Evolutionary conservation across 1,140 invertebrate species (phyloP), one percentile per base, ranked within the genome.

Genomic region (Drosophila nigromelanica): DNA sequence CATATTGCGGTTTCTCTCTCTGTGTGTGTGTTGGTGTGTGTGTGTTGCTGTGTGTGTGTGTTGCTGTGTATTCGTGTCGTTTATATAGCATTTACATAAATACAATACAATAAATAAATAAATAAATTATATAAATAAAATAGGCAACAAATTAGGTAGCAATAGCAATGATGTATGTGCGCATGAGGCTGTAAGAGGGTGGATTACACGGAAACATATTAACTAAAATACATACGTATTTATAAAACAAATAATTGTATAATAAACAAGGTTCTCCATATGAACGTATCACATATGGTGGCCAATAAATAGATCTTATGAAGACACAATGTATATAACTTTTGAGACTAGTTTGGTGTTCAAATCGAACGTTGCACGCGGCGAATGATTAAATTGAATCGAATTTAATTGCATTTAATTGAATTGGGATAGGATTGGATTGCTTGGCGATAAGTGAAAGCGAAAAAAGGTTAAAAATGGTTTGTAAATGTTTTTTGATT

Each of bases 111-210:
- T 73, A 73, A 89, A 89, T 89, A 87, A 85, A 85, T 85, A 85
- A 86, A 76, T 87, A 83, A 89, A 67, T 70, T 60, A 79, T 70
- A 76, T 83, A 76, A 76, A 86, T 86, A 64, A 82, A 89, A 71
- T 79, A 77, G 76, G 79, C 83, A 87, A 87, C 78, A 89, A 89
- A 82, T 47, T 47, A 51, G 42, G 52, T 40, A 58, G 47, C 43
- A 71, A 63, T 63, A 56, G 40, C 30, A 63, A 35, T 24, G 12
- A 52, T 43, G 35, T 39, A 56, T 55, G 52, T 63, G 52, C 10
- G 40, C 14, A 27, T 10, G 21, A 15, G 50, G n/a, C 11, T 24
- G 59, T 40, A 40, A 64, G 5, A n/a, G 24, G 21, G 8, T 37
- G 39, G 21, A 4, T 39, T 39, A 63, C n/a, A 43, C 21, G 42